Base-by-base conservation (phyloP, 2,888 invertebrate genomes). In the Pachycephus smyrnensis region DNA sequence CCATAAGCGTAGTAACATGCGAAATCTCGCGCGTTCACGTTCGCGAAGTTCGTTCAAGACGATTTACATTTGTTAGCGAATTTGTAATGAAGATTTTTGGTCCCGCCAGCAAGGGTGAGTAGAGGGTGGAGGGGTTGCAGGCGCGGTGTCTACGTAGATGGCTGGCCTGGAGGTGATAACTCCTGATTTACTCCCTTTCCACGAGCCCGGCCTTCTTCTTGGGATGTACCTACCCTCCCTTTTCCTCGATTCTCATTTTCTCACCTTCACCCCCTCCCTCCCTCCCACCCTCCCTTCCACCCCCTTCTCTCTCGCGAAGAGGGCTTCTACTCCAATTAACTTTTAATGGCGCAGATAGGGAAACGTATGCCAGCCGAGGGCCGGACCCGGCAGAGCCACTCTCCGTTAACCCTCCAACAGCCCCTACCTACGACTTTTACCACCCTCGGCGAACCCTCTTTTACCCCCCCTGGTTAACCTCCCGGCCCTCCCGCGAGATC, bases 251-350 rank as follows among this genome's bases (percentile, higher is more conserved):
- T 84, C 84, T 83, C 84, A 83, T 84, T 84, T 84, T 84, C 84
- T 82, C 84, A 82, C 84, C 80, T 82, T 85, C 83, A 80, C 83
- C 75, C 81, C 83, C 82, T 81, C 81, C 15, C 23, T 4, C 15
- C 1, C 4, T 1, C 6, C 55, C 55, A 1, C 1, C 40, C 15
- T 4, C 4, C 40, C 40, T 15, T 15, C 82, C 83, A 80, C 76
- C 83, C 77, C 81, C 76, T 77, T 73, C 80, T 69, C 75, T 79
- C 81, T 82, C 82, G 81, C 77, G 80, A 82, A 83, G 85, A 83
- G 84, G 84, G 85, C 87, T 88, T 88, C 86, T 87, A 87, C 87
- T 88, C 87, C 88, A 88, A 88, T 89, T 89, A 89, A 89, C 87
- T 89, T 89, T 89, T 88, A 87, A 88, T 88, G 87, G 87, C 84